phyloP scores from a whole-genome alignment of 2,888 invertebrate genomes.

The Coronaproctus castanopsis region DNA sequence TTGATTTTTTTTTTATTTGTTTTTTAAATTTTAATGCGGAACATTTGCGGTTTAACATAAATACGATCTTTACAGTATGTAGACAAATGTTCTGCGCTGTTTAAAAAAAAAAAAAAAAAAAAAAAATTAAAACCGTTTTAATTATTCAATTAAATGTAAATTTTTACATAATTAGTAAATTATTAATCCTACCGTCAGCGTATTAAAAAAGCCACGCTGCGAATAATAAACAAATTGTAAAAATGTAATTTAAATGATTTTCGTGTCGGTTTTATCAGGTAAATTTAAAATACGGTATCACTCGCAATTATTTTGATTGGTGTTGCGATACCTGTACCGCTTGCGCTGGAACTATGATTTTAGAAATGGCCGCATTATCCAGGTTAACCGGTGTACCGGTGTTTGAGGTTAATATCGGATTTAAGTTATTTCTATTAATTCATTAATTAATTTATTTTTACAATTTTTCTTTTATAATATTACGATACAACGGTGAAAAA shows the following conservation, averaged over 20 bases:
- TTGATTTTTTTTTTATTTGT: too few relatives aligned
- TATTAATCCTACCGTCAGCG: conserved; percentile 1
- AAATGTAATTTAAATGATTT: too few relatives aligned
- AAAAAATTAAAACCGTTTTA: too few relatives aligned
- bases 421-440: too few relatives aligned
- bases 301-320: conserved; percentile 46
- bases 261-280: conserved; percentile 33
- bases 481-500: background rate
- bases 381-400: conserved; percentile 75
- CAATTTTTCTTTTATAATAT: background rate
- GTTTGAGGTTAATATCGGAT: conserved; percentile 43
- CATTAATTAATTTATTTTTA: conserved; percentile 3
- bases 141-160: too few relatives aligned
- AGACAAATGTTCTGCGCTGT: too few relatives aligned
- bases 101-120: too few relatives aligned
- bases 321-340: conserved; percentile 89
- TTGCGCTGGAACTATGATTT: conserved; percentile 91
- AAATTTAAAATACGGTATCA: conserved; percentile 64
- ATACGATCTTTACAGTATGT: too few relatives aligned
- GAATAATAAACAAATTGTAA: background rate
- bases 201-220: background rate
- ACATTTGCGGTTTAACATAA: too few relatives aligned
- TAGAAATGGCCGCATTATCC: conserved; percentile 92
- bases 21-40: too few relatives aligned
- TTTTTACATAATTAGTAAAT: background rate